Base-by-base conservation (phyloP, 2,113 vertebrate genomes). In the Crocuta crocuta region DNA sequence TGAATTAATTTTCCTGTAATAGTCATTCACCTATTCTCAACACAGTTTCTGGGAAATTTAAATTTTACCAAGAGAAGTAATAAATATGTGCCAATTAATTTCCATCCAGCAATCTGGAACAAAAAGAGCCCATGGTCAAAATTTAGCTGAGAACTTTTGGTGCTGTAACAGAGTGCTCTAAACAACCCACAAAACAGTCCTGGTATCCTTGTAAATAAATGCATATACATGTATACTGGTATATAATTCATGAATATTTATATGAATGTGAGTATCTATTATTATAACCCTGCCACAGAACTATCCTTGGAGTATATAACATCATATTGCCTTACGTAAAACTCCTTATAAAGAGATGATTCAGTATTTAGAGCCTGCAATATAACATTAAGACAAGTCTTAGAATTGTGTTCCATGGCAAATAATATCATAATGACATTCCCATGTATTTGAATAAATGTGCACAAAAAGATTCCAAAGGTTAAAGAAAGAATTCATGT, bases 341-440 rank as follows among this genome's bases (percentile, higher is more conserved):
- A 76, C 11, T 63, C 31, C 12, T 63, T 94, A 39, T 84, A 89
- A 94, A 90, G 61, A 96, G 58, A n/a, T 87, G 63, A 92, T 87
- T 94, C 74, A 82, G 28, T 79, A 73, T n/a, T 48, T 84, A 83
- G 96, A 93, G 11, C 11, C 43, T 80, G 7, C 65, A 91, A 87
- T 68, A 89, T 23, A 88, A 71, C 65, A 95, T 79, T 95, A 91
- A 91, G 78, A 88, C 4, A 26, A 92, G 15, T 35, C 39, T 84
- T 87, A 84, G 71, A 93, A 90, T 88, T 88, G 28, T 97, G 83
- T 98, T 97, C 88, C 97, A 28, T 81, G 91, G 31, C 17, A 89
- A 96, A 95, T 84, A 97, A 3, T 84, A 96, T 0, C 1, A 96
- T 97, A 95, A 93, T 70, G n/a, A 96, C n/a, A 93, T 61, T 45